Evolutionary conservation across 1,140 invertebrate species (phyloP).

Genomic region (Homalodisca vitripennis): DNA sequence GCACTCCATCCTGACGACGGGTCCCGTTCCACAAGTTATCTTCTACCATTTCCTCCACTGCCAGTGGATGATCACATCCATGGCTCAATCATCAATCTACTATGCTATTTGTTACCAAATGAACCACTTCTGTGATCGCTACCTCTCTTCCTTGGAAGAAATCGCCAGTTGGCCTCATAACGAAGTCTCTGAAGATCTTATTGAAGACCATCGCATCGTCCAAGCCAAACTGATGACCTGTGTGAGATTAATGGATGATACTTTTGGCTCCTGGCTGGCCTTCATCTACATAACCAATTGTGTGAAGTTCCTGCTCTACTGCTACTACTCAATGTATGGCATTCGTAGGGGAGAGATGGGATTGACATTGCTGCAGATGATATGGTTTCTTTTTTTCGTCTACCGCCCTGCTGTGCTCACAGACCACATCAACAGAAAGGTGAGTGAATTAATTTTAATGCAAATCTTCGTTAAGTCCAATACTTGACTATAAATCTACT

Average conservation of each 20-base stretch:
- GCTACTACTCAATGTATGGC: background rate
- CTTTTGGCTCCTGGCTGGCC: background rate
- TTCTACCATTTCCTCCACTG: background rate
- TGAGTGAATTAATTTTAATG: too few species aligned
- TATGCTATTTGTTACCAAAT: constrained; percentile 10
- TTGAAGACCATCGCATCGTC: background rate
- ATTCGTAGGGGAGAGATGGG: too few species aligned
- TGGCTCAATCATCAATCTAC: background rate
- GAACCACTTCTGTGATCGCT: constrained; percentile 9
- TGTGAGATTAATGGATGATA: background rate
- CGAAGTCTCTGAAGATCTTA: background rate
- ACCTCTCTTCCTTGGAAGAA: background rate
- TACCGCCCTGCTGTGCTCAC: background rate
- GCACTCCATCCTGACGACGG: background rate
- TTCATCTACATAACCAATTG: background rate
- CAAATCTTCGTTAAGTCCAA: too few species aligned
- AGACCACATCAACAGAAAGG: constrained; percentile 4
- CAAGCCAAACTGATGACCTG: background rate
- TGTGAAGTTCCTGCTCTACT: background rate
- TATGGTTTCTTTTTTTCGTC: background rate
- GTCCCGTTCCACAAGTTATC: background rate
- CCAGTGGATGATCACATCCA: background rate
- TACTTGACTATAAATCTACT: too few species aligned
- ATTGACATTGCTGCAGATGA: background rate
- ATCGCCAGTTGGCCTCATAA: background rate